Evolutionary conservation across 2,113 vertebrate species (phyloP).

Genomic region (Meleagris gallopavo): DNA sequence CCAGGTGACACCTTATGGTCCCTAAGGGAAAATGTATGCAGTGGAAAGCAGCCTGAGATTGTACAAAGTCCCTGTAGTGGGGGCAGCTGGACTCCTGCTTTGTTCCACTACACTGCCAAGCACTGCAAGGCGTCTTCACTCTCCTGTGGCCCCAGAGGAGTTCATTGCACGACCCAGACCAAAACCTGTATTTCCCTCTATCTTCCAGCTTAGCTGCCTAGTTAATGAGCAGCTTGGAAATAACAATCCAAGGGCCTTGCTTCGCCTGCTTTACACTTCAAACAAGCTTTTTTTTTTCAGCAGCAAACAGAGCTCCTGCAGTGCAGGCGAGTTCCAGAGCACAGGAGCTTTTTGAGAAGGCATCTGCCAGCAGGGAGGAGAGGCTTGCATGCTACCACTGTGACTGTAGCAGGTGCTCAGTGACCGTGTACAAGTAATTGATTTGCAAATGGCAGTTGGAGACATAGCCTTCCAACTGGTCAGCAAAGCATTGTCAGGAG

Average conservation of each 20-base stretch:
- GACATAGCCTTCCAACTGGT: not conserved
- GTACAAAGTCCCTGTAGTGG: not conserved
- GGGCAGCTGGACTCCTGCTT: not conserved
- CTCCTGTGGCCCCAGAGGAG: not conserved
- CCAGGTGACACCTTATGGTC: not conserved
- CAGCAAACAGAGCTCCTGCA: slow-evolving; percentile 8
- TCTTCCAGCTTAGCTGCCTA: not conserved
- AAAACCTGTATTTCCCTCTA: not conserved
- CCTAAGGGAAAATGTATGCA: not conserved
- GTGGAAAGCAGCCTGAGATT: not conserved
- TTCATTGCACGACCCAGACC: not conserved
- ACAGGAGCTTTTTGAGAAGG: not conserved
- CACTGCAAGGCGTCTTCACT: not conserved
- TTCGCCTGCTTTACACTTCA: slow-evolving; percentile 43
- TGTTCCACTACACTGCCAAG: not conserved
- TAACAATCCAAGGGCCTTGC: not conserved
- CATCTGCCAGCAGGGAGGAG: not conserved
- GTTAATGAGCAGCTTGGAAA: slow-evolving; percentile 15
- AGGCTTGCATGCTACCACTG: not conserved
- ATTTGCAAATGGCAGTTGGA: not conserved
- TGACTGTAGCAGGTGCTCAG: slow-evolving; percentile 4
- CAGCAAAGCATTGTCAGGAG: not conserved
- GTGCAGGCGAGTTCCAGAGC: not conserved
- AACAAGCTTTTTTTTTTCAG: slow-evolving; percentile 34
- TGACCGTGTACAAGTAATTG: slow-evolving; percentile 9